Conservation (phyloP, 1,140 invertebrate genomes). For the Eumeta japonica region DNA sequence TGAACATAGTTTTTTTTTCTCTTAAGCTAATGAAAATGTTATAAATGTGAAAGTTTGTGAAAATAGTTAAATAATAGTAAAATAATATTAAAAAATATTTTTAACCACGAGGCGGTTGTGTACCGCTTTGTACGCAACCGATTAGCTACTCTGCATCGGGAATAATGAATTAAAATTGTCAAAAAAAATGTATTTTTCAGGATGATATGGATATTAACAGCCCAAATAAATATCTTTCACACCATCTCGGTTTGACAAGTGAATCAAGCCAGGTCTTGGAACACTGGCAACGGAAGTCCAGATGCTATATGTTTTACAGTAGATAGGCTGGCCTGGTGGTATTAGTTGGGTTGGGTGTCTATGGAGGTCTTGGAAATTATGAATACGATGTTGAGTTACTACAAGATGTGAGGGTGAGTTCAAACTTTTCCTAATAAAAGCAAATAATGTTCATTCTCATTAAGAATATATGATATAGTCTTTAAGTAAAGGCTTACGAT, state of each 20-base stretch:
- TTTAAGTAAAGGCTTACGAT: too few relatives aligned
- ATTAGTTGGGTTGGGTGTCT: slow-evolving; percentile 84
- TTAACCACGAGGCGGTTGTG: too few relatives aligned
- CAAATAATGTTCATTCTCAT: too few relatives aligned
- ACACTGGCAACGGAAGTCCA: slow-evolving; percentile 93
- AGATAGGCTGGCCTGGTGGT: slow-evolving; percentile 84
- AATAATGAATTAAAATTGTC: too few relatives aligned
- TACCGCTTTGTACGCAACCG: too few relatives aligned
- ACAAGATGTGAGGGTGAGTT: slow-evolving; percentile 66
- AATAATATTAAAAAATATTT: too few relatives aligned
- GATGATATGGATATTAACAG: slow-evolving; percentile 60
- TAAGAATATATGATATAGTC: too few relatives aligned
- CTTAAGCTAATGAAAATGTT: neutral
- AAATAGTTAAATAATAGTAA: too few relatives aligned
- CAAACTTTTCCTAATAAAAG: too few relatives aligned
- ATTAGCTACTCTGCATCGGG: too few relatives aligned
- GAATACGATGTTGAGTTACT: slow-evolving; percentile 91
- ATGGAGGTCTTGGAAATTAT: slow-evolving; percentile 82
- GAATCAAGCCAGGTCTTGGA: slow-evolving; percentile 89
- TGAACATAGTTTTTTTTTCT: neutral
- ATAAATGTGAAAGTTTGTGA: too few relatives aligned
- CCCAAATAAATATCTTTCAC: slow-evolving; percentile 75
- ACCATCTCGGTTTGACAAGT: slow-evolving; percentile 85
- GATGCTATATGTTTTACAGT: slow-evolving; percentile 96
- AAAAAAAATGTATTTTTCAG: slow-evolving; percentile 30